Conservation (phyloP, 2,113 vertebrate genomes). For the Heterotis niloticus region DNA sequence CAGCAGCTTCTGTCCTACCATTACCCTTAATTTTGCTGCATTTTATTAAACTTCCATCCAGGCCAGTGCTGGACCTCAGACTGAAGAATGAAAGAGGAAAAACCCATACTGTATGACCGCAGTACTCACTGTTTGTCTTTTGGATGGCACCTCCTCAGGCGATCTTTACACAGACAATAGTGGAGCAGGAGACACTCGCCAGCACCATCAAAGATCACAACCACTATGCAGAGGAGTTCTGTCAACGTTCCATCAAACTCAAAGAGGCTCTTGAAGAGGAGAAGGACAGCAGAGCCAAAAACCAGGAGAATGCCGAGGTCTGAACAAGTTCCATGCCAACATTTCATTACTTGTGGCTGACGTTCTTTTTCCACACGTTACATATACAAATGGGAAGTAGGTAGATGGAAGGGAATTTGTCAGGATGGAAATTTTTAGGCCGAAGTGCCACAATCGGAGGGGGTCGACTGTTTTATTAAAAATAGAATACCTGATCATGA, state of each 20-base stretch:
- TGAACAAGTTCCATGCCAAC: no score
- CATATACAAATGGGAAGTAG: neutral
- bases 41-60: neutral
- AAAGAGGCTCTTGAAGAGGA: conserved; percentile 18
- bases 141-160: conserved; percentile 38
- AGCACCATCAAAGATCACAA: neutral
- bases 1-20: no score
- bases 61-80: neutral
- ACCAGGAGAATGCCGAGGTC: conserved; percentile 36
- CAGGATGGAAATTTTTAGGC: neutral
- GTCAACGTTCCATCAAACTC: conserved; percentile 10
- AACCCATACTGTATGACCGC: neutral
- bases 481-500: neutral
- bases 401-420: neutral
- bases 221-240: conserved; percentile 28
- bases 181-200: conserved; percentile 38
- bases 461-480: neutral
- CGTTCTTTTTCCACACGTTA: no score
- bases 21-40: no score
- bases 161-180: neutral
- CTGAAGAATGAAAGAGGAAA: neutral
- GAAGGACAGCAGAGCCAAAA: fast-evolving
- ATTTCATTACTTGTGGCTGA: no score
- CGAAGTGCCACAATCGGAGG: neutral
- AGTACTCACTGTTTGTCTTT: neutral